phyloP scores from a whole-genome alignment of 2,113 vertebrate genomes.

The Pungitius pungitius region DNA sequence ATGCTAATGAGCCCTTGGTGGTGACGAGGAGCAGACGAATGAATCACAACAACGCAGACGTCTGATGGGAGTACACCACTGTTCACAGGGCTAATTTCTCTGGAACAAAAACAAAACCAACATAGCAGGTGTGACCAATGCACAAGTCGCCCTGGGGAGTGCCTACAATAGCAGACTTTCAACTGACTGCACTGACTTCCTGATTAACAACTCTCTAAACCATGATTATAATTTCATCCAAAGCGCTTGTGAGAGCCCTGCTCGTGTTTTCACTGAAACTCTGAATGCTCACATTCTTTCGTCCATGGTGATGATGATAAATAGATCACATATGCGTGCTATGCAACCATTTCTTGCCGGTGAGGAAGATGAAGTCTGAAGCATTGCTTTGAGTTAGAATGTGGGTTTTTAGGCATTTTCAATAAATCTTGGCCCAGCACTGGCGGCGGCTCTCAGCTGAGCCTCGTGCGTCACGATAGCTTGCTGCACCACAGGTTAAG shows the following conservation, averaged over 20 bases:
- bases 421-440: neutral
- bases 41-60: neutral
- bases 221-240: neutral
- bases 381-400: conserved; percentile 5
- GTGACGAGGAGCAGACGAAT: neutral
- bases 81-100: neutral
- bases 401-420: conserved; percentile 14
- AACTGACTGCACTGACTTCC: neutral
- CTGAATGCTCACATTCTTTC: neutral
- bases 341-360: neutral
- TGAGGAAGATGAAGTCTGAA: neutral
- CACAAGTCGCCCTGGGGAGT: neutral
- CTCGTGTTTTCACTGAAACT: conserved; percentile 11
- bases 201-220: conserved; percentile 11
- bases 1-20: too few relatives aligned
- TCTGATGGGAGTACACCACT: neutral
- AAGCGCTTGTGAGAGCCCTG: neutral
- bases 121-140: neutral
- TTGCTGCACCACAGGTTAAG: conserved; percentile 53
- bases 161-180: conserved; percentile 5
- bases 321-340: neutral
- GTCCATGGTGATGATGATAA: neutral
- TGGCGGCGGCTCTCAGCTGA: conserved; percentile 15
- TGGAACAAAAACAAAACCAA: neutral
- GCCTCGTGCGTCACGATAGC: conserved; percentile 7